Evolutionary conservation across 2,113 vertebrate species (phyloP), one percentile per base, ranked within the genome.

Genomic region (Cyphomyrus discorhynchus): DNA sequence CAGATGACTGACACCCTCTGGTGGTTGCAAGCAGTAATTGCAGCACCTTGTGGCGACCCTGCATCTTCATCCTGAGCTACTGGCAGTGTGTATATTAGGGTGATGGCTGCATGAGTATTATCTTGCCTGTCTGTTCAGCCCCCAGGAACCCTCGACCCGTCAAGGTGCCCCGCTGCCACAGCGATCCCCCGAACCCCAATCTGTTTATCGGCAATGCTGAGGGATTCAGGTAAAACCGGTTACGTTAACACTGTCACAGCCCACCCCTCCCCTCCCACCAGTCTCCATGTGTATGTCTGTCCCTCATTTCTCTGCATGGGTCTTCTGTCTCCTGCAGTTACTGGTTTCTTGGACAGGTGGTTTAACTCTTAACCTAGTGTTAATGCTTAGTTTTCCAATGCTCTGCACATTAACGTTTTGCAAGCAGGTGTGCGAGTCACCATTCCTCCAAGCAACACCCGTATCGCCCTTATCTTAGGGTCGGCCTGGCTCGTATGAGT

Each of bases 111-210:
- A 80, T 85, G 42, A 85, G 15, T 4, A 87, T 27, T 19, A 5
- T 88, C n/a, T 66, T 2, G 39, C 85, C 27, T 92, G 87, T 83
- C 10, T 90, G 91, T 92, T 74, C 93, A 99, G 98, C 91, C 90
- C 96, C 98, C 91, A 97, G 99, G 91, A 99, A 98, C 93, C 98
- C 99, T 90, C 98, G 99, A 82, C 98, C 99, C 42, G 96, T 99
- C 80, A 99, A 99, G 95, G 98, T 99, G 13, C 98, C 98, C 46
- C 97, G 98, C 27, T 99, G 98, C 93, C 97, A 99, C 49, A 99
- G 99, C 31, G 99, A 99, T 93, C 99, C 99, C 90, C 98, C 99
- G 39, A 99, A 99, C 93, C 98, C 98, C 17, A 97, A 97, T 90
- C 96, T 99, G 52, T 98, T 99, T 90, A 99, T 99, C 92, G 97